Evolutionary conservation across 2,888 invertebrate species (phyloP), one percentile per base, ranked within the genome.

Genomic region (Pseudoips prasinana): DNA sequence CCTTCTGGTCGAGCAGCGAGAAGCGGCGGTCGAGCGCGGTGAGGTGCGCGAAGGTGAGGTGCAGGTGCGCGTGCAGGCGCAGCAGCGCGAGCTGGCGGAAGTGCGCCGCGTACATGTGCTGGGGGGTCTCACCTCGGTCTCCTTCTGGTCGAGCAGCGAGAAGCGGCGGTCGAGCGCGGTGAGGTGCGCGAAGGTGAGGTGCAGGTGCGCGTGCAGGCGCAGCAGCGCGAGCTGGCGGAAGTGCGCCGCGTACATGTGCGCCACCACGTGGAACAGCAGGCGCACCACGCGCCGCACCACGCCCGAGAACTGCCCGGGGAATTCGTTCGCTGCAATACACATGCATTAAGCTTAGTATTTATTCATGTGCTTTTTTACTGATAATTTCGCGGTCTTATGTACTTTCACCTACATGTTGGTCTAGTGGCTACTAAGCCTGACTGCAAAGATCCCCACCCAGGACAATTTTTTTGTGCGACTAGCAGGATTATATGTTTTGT

Each of bases 181-280:
- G 86, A 98, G 94, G 91, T 98, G 98, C 87, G 96, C 96, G 91
- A 98, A 98, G 67, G 98, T 95, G 90, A 97, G 94, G 91, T 98
- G 98, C 86, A 98, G 94, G 90, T 98, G 98, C 77, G 96, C 95
- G 90, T 98, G 98, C 80, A 98, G 92, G 64, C 96, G 95, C 84
- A 98, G 92, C 81, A 96, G 92, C 77, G 96, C 95, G 69, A 98
- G 94, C 91, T 98, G 96, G 88, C 96, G 93, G 92, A 98, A 98
- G 92, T 99, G 98, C 89, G 96, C 95, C 83, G 97, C 97, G 91
- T 98, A 98, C 85, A 98, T 92, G 91, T 99, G 98, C 85, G 98
- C 98, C 91, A 98, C 92, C 86, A 98, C 98, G 90, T 98, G 98
- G 92, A 97, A 98, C 91, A 98, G 92, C 90, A 98, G 93, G 82